These are phyloP conservation scores for Romanogobio albipinnatus DNA, from an alignment of 2,113 vertebrate genomes.

Conservation along the genomic window DNA sequence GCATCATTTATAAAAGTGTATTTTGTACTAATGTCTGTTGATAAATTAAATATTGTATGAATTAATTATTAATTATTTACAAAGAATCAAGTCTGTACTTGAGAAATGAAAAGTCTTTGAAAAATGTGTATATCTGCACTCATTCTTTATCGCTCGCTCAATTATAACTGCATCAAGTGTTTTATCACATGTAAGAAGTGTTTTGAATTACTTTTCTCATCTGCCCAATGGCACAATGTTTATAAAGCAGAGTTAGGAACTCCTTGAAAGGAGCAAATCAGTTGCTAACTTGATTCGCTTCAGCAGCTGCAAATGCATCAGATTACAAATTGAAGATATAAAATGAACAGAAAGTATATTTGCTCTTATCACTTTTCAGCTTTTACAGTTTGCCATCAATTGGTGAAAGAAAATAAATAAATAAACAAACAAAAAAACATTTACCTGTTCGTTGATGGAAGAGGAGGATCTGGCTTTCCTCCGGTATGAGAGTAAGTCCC, in stretches of 20 bases:
- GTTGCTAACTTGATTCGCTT: background rate
- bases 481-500: conserved; percentile 74
- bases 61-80: background rate
- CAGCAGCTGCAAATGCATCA: background rate
- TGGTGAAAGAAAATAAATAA: background rate
- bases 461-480: conserved; percentile 71
- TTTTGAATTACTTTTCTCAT: background rate
- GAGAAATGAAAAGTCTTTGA: background rate
- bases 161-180: background rate
- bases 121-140: background rate
- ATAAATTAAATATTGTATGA: background rate
- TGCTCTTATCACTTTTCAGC: background rate
- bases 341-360: background rate
- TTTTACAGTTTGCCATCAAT: background rate
- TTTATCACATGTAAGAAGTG: background rate
- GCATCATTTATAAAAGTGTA: background rate
- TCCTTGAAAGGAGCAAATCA: background rate
- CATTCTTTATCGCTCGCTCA: background rate
- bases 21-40: background rate
- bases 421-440: background rate
- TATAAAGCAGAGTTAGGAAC: background rate
- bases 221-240: background rate
- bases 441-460: conserved; percentile 80
- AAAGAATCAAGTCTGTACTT: background rate
- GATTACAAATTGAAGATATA: background rate